Evolutionary conservation across 2,888 invertebrate genomes (phyloP).

Genomic region (Clunio marinus): DNA sequence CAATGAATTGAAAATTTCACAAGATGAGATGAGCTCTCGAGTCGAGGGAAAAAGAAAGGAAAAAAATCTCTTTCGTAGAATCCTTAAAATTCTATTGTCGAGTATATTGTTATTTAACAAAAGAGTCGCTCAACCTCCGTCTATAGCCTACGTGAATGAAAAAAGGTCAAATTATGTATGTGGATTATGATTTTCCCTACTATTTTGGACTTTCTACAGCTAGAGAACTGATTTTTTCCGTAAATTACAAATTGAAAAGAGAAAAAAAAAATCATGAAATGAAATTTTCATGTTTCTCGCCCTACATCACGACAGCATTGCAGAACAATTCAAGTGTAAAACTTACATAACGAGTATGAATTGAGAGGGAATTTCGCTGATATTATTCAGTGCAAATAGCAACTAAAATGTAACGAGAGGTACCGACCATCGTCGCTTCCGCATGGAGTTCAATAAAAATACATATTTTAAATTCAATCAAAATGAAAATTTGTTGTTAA

Average conservation of each 20-base stretch:
- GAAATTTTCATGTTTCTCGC: not conserved
- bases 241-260: not conserved
- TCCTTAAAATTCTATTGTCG: conserved; percentile 6
- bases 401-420: not conserved
- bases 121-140: conserved; percentile 4
- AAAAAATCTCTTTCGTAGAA: too few species aligned
- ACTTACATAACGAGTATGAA: not conserved
- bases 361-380: not conserved
- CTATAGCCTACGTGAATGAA: not conserved
- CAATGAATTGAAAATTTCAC: not conserved
- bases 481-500: conserved; percentile 25
- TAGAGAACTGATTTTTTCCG: not conserved
- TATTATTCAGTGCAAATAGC: not conserved
- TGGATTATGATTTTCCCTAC: not conserved
- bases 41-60: not conserved
- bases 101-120: conserved; percentile 9
- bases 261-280: not conserved
- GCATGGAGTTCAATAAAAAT: conserved; percentile 32
- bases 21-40: not conserved
- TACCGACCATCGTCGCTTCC: not conserved
- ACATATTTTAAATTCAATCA: conserved; percentile 37
- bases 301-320: too few species aligned
- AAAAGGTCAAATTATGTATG: conserved; percentile 22
- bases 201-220: not conserved
- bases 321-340: not conserved